Base-by-base conservation (phyloP, 2,113 vertebrate species). In the Sinosuthora webbiana region DNA sequence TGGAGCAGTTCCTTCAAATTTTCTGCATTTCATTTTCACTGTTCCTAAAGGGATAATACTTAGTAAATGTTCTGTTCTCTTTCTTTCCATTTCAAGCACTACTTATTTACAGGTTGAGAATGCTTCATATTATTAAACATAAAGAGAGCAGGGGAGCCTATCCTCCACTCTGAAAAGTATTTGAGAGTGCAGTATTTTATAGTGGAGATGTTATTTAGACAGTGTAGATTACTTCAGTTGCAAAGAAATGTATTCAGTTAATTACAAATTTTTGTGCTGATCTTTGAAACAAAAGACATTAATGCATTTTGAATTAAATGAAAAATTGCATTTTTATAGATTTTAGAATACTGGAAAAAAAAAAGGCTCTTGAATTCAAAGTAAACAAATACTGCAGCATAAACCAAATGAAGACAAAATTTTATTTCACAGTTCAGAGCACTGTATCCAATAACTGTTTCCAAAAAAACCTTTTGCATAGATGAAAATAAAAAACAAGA, bases 381-480 rank as follows among this genome's bases (percentile, higher is more conserved):
- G 21, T 63, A 91, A 91, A 81, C 64, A 87, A 89, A 87, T 69
- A 44, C 4, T 75, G 60, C 41, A 42, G 41, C 41, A 68, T 68
- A 87, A 94, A 93, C 23, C 33, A 87, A 87, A 92, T 62, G 27
- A 83, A 94, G 52, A 87, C 35, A 89, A 95, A 93, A 63, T 73
- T 93, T 28, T 80, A 91, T 88, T 96, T 94, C 59, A 74, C 75
- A 63, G 50, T 77, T 93, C 75, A 93, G 30, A 90, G 31, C 50
- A 42, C 63, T 88, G 55, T 83, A 94, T 80, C 41, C 11, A 79
- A 83, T 80, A 88, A 83, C 73, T 74, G 33, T 39, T 93, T 87
- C 35, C 21, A 83, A 90, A 89, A 89, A 69, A 60, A 23, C 10
- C 10, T n/a, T 75, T 60, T 33, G 2, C 37, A 75, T 62, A 86